These are phyloP conservation scores for Actinia equina DNA, from an alignment of 64 coral and sea anemone species.

Conservation along the genomic window DNA sequence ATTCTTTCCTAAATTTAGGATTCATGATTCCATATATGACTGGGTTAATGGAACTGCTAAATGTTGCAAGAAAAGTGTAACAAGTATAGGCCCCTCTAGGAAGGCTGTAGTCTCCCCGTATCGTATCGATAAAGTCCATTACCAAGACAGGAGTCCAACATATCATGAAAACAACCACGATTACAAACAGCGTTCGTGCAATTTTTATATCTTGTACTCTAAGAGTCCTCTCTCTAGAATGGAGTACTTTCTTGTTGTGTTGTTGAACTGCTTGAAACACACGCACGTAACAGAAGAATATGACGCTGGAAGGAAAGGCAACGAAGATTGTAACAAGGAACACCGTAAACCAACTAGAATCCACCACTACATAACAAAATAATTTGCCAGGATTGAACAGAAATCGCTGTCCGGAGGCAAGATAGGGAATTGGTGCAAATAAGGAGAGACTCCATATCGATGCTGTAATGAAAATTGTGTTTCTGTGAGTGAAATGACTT, in stretches of 20 bases:
- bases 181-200: conserved; percentile 35
- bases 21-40: conserved; percentile 60
- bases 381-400: conserved; percentile 62
- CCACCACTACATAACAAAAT: conserved; percentile 34
- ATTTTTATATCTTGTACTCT: conserved; percentile 69
- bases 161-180: conserved; percentile 16
- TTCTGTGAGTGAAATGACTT: conserved; percentile 6
- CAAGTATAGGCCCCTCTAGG: conserved; percentile 24
- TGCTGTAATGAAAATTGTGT: conserved; percentile 15
- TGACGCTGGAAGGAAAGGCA: conserved; percentile 25
- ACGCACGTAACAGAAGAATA: conserved; percentile 38
- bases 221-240: conserved; percentile 22
- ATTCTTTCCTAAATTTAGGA: conserved; percentile 33
- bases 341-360: conserved; percentile 1
- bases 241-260: conserved; percentile 20
- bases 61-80: conserved; percentile 15
- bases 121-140: conserved; percentile 40
- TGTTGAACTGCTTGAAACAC: conserved; percentile 44
- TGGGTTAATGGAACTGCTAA: conserved; percentile 37
- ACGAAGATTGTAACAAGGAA: conserved; percentile 35
- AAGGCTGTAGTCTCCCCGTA: conserved; percentile 15
- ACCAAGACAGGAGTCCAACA: conserved; percentile 39
- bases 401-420: conserved; percentile 8
- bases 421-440: conserved; percentile 29
- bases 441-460: not conserved